These are phyloP conservation scores for Agonopterix arenella DNA, from an alignment of 2,888 invertebrate genomes.

Conservation along the genomic window DNA sequence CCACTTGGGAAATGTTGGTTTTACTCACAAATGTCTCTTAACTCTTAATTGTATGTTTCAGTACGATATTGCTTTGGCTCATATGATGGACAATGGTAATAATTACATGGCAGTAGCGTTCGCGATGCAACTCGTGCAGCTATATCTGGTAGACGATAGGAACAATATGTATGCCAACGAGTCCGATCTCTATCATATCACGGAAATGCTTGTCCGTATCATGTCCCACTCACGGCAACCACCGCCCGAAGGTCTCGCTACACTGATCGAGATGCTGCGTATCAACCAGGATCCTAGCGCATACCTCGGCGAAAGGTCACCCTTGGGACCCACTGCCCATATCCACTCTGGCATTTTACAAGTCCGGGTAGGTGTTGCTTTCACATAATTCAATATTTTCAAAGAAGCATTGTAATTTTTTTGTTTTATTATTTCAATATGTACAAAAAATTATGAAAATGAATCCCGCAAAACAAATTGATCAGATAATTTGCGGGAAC, in stretches of 20 bases:
- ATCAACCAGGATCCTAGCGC: conserved; percentile 83
- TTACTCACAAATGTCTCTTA: background rate
- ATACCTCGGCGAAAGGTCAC: conserved; percentile 85
- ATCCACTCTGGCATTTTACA: conserved; percentile 95
- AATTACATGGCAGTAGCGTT: conserved; percentile 89
- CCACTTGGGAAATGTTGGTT: background rate
- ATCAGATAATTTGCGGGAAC: background rate
- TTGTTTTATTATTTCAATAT: too few relatives aligned
- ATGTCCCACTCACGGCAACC: conserved; percentile 85
- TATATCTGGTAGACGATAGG: conserved; percentile 90
- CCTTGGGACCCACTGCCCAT: conserved; percentile 89
- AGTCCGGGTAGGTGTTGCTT: conserved; percentile 78
- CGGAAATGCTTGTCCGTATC: conserved; percentile 88
- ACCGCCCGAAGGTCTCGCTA: conserved; percentile 89
- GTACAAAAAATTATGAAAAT: too few relatives aligned
- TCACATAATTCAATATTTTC: background rate
- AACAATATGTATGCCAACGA: conserved; percentile 86
- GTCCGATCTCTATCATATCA: conserved; percentile 90
- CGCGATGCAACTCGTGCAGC: conserved; percentile 93
- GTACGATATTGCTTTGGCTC: conserved; percentile 89
- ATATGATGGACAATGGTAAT: conserved; percentile 91
- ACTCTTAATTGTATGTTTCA: conserved; percentile 34
- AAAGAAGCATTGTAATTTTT: too few relatives aligned
- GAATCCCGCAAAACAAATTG: too few relatives aligned
- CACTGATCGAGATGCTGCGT: conserved; percentile 88